Evolutionary conservation across 2,113 vertebrate species (phyloP).

Genomic region (Phaethon lepturus): DNA sequence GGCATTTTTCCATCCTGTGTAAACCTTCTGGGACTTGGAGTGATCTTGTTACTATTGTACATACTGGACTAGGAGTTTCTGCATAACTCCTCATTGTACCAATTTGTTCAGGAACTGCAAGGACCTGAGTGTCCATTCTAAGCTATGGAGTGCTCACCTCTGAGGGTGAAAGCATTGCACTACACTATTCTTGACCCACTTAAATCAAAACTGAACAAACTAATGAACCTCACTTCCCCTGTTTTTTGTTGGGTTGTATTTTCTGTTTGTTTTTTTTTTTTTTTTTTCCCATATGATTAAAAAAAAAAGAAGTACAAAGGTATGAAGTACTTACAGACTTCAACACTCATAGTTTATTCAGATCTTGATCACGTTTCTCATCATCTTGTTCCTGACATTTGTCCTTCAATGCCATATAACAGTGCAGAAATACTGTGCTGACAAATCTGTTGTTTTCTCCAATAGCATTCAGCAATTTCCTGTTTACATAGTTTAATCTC

Average conservation of each 20-base stretch:
- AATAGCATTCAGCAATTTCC: neutral
- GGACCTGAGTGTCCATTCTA: neutral
- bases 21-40: neutral
- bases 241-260: neutral
- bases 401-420: neutral
- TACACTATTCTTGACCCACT: neutral
- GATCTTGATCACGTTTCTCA: neutral
- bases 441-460: neutral
- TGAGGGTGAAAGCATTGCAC: neutral
- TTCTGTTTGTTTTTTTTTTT: neutral
- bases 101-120: neutral
- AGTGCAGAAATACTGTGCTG: neutral
- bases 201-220: neutral
- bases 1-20: neutral
- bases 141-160: neutral
- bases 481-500: neutral
- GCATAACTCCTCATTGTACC: neutral
- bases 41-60: neutral
- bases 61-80: neutral
- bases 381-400: neutral
- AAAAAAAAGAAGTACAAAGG: neutral
- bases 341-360: neutral
- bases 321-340: neutral
- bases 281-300: neutral
- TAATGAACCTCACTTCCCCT: rapidly evolving